Evolutionary conservation across 1,140 invertebrate genomes (phyloP).

Genomic region (Aphidius ervi): DNA sequence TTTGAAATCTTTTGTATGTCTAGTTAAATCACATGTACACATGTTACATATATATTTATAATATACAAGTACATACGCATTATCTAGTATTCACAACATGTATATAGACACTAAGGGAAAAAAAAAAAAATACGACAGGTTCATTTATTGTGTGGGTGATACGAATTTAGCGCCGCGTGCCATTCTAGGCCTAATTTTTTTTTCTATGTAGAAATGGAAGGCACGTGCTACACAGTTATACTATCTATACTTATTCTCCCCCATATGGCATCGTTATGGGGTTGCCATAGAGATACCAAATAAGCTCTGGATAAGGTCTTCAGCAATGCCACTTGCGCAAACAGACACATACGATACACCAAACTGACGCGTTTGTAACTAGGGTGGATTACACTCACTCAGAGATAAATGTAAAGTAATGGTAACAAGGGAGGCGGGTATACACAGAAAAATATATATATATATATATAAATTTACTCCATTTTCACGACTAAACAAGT

Average conservation of each 20-base stretch:
- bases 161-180: slow-evolving; percentile 24
- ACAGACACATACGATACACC: not conserved
- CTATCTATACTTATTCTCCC: not conserved
- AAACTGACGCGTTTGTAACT: not conserved
- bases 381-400: slow-evolving; percentile 14
- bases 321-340: not conserved
- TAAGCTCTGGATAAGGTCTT: slow-evolving; percentile 2
- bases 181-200: slow-evolving; percentile 6
- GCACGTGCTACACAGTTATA: slow-evolving; percentile 18
- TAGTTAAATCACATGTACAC: no score
- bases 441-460: not conserved
- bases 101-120: not conserved
- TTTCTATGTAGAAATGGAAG: slow-evolving; percentile 18
- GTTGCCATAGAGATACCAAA: slow-evolving; percentile 28
- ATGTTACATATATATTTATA: no score
- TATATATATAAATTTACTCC: slow-evolving; percentile 5
- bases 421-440: slow-evolving; percentile 28
- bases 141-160: slow-evolving; percentile 17
- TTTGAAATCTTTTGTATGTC: no score
- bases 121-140: not conserved
- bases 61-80: no score
- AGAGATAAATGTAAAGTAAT: slow-evolving; percentile 31
- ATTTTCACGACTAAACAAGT: slow-evolving; percentile 24
- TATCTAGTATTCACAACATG: slow-evolving; percentile 3
- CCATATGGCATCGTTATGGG: slow-evolving; percentile 10